Conservation (phyloP, 2,888 invertebrate genomes). For the Tetragnatha montana region DNA sequence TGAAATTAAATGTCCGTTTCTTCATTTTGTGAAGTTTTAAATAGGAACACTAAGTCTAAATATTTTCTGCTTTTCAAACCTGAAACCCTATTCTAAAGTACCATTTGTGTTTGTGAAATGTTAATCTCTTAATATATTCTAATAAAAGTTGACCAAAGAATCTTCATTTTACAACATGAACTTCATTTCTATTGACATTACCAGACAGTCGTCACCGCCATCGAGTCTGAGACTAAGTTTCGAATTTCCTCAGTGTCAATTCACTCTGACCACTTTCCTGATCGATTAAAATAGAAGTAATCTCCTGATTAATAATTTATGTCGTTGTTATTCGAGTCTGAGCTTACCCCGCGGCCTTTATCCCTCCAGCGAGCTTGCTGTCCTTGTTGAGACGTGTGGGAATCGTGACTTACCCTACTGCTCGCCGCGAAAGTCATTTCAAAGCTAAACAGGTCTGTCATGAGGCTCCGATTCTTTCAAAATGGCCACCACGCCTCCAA, state of each 20-base stretch:
- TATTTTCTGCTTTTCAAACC: too few relatives aligned
- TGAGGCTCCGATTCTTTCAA: slow-evolving; percentile 55
- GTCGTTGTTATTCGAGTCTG: not conserved
- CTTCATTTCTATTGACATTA: too few relatives aligned
- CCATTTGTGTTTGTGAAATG: too few relatives aligned
- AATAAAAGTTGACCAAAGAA: too few relatives aligned
- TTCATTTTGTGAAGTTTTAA: too few relatives aligned
- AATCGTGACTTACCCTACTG: slow-evolving; percentile 42
- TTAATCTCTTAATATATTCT: too few relatives aligned
- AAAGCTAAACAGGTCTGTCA: slow-evolving; percentile 55
- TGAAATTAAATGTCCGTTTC: too few relatives aligned
- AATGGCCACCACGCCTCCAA: slow-evolving; percentile 48
- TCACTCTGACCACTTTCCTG: not conserved
- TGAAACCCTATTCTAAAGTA: too few relatives aligned
- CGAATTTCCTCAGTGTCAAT: not conserved
- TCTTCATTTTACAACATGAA: too few relatives aligned
- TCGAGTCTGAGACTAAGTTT: too few relatives aligned
- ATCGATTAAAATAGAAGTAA: not conserved
- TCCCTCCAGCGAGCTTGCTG: slow-evolving; percentile 1
- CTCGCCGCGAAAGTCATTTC: slow-evolving; percentile 45
- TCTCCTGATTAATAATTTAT: not conserved
- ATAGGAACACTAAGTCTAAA: too few relatives aligned
- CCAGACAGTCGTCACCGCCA: too few relatives aligned
- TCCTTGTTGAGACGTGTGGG: slow-evolving; percentile 37
- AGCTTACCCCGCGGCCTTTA: not conserved